Evolutionary conservation across 53 echinoderm and acorn worm genomes (phyloP).

Genomic region (Echinometra lucunter): DNA sequence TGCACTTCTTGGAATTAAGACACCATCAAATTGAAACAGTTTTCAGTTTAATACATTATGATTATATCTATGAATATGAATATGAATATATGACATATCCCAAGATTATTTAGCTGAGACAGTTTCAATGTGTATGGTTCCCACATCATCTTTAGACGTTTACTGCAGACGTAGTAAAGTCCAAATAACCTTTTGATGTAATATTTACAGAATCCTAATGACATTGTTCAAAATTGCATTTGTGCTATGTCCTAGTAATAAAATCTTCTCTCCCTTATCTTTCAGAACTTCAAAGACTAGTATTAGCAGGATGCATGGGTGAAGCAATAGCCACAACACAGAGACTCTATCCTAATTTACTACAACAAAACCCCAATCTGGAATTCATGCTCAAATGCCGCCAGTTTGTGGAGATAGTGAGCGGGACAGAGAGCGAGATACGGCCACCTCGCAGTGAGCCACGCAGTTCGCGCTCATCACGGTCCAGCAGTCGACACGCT

Average conservation of each 20-base stretch:
- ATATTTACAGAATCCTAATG: too few species aligned
- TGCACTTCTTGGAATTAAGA: not conserved
- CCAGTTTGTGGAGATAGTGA: constrained; percentile 99
- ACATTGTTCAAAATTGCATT: not conserved
- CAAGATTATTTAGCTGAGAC: too few species aligned
- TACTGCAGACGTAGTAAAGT: too few species aligned
- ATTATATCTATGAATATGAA: too few species aligned
- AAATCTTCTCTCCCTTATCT: not conserved
- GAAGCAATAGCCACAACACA: constrained; percentile 98
- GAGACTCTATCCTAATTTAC: constrained; percentile 92
- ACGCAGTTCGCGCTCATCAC: constrained; percentile 77
- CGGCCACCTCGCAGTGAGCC: constrained; percentile 85
- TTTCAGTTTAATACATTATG: not conserved
- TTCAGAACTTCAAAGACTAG: constrained; percentile 95
- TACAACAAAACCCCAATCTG: constrained; percentile 91
- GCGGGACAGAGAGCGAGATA: constrained; percentile 96
- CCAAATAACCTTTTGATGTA: too few species aligned
- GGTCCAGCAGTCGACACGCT: constrained; percentile 86
- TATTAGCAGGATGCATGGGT: constrained; percentile 95
- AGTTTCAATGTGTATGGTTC: too few species aligned
- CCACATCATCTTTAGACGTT: too few species aligned
- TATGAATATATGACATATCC: too few species aligned
- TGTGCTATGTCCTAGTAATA: not conserved
- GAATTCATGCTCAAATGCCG: constrained; percentile 99
- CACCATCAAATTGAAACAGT: not conserved